Conservation (phyloP, 2,888 invertebrate genomes). For the Ichneumoninae sp. region DNA sequence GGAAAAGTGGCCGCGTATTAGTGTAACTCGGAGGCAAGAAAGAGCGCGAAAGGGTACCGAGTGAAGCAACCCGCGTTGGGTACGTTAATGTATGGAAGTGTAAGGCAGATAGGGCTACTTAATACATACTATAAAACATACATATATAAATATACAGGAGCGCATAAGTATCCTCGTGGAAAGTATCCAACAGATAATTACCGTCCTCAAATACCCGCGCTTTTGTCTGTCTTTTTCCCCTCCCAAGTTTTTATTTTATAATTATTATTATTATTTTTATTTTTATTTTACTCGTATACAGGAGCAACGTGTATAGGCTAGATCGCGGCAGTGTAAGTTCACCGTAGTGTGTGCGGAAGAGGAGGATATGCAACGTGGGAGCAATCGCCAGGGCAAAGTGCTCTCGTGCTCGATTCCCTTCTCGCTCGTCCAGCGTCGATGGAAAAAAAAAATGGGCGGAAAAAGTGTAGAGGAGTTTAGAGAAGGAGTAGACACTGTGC, state of each 20-base stretch:
- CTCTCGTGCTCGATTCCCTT: conserved; percentile 24
- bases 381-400: conserved; percentile 28
- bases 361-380: conserved; percentile 26
- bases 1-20: background rate
- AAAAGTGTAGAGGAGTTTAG: background rate
- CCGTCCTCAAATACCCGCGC: background rate
- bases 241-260: background rate
- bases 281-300: too few relatives aligned
- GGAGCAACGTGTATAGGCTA: background rate
- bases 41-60: background rate
- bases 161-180: background rate
- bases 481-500: background rate
- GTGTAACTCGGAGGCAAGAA: background rate
- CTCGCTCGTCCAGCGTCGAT: conserved; percentile 14
- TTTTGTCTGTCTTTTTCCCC: conserved; percentile 7
- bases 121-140: conserved; percentile 4
- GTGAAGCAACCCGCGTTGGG: background rate
- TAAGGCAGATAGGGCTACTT: conserved; percentile 8
- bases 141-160: background rate
- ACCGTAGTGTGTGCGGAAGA: background rate
- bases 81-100: background rate
- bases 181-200: conserved; percentile 37
- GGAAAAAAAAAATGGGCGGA: conserved; percentile 21
- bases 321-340: background rate
- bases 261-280: background rate